Conservation (phyloP, 2,888 invertebrate species). For the Pammene aurita region DNA sequence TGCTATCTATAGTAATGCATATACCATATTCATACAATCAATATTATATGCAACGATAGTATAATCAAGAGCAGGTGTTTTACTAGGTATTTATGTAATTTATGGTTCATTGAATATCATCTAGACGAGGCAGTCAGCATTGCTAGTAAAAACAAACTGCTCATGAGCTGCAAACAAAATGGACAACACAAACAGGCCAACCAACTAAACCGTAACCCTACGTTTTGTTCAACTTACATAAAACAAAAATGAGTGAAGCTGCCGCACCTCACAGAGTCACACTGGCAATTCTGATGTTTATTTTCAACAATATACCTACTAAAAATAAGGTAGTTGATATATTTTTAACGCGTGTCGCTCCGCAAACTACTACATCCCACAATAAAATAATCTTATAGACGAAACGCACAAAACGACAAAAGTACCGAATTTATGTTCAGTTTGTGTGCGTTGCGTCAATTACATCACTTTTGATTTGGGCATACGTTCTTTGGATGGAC, state of each 20-base stretch:
- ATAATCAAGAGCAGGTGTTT: not conserved
- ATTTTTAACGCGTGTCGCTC: too few species aligned
- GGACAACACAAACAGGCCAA: not conserved
- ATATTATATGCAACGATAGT: not conserved
- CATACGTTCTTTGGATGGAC: too few species aligned
- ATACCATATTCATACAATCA: constrained; percentile 52
- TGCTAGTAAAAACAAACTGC: not conserved
- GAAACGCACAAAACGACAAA: too few species aligned
- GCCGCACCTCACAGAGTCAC: not conserved
- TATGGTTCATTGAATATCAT: too few species aligned
- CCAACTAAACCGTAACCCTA: constrained; percentile 1
- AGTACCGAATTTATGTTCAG: too few species aligned
- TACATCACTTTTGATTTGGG: too few species aligned
- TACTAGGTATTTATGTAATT: not conserved
- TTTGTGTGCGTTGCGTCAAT: too few species aligned
- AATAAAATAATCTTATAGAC: too few species aligned
- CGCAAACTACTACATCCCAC: too few species aligned
- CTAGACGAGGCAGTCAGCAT: too few species aligned
- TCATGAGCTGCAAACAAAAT: not conserved
- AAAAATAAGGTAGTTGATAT: too few species aligned
- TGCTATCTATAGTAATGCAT: constrained; percentile 30
- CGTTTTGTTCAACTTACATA: not conserved
- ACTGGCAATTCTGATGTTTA: not conserved
- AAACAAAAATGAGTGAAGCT: constrained; percentile 2
- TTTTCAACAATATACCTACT: too few species aligned